Evolutionary conservation across 2,797 vertebrate genomes (phyloP), one percentile per base, ranked within the genome.

Genomic region (Muraenolepis orangiensis): DNA sequence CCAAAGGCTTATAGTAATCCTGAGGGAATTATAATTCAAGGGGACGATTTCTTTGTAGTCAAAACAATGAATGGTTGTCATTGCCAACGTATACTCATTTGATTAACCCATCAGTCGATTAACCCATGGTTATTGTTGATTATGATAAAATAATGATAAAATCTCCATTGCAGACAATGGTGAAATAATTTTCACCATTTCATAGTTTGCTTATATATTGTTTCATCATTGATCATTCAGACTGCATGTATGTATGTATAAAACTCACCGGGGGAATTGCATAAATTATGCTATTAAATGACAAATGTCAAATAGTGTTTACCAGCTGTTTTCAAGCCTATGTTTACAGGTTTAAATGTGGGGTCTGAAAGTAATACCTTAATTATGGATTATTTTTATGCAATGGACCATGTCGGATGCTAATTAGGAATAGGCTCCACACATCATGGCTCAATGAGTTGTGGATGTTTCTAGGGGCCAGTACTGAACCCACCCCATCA

Each of bases 241-340:
- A 57, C n/a, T 57, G 20, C 51, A 57, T 57, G 51, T 10, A n/a
- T n/a, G n/a, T n/a, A 57, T 57, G 20, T 57, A 57, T 57, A n/a
- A 6, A 23, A 8, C 51, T 23, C n/a, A 57, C 20, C n/a, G 18
- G 23, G n/a, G 7, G 1, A 57, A 57, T 57, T 57, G 51, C 51
- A 57, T 57, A 6, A 57, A 23, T 57, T 70, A 61, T 72, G 69
- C 70, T 64, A 66, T 31, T 23, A 71, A 80, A 82, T 80, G 73
- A 69, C 64, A 87, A 69, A 78, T 84, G 85, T 84, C 66, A 83
- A 79, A 81, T 73, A 72, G 28, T 51, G 84, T 81, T 84, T 84
- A 81, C 32, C 51, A 57, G 71, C 40, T 32, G 74, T 77, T 76
- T 72, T 73, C 66, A 72, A 46, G 40, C 73, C 82, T 85, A 67